Evolutionary conservation across 53 echinoderm and acorn worm species (phyloP).

Genomic region (Hippasteria phrygiana): DNA sequence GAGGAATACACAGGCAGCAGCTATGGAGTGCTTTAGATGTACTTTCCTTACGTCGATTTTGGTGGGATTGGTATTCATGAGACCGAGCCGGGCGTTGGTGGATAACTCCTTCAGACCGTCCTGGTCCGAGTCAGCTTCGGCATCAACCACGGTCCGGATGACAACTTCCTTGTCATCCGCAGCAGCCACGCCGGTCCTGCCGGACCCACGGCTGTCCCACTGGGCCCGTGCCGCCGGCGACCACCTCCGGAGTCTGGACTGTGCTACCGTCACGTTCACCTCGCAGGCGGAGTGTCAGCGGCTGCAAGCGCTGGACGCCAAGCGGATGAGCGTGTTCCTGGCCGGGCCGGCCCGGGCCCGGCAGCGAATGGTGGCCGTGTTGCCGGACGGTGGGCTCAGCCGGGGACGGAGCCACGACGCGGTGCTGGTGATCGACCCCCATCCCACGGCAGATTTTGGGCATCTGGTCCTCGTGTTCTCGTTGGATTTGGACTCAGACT

Average conservation of each 20-base stretch:
- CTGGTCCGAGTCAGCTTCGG: constrained; percentile 13
- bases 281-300: constrained; percentile 77
- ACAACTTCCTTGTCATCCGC: constrained; percentile 48
- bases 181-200: constrained; percentile 33
- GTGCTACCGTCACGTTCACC: constrained; percentile 75
- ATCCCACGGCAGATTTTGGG: constrained; percentile 87
- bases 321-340: constrained; percentile 87
- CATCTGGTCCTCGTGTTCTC: constrained; percentile 94
- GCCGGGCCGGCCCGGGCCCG: constrained; percentile 74
- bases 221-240: constrained; percentile 77
- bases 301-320: constrained; percentile 60
- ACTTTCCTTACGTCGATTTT: constrained; percentile 24
- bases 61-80: constrained; percentile 8
- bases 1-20: not conserved
- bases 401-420: constrained; percentile 88
- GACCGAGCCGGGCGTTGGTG: not conserved
- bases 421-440: constrained; percentile 87
- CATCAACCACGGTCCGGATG: constrained; percentile 58
- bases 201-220: constrained; percentile 69
- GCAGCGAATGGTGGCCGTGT: constrained; percentile 57
- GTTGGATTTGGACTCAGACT: constrained; percentile 76
- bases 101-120: constrained; percentile 56
- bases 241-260: constrained; percentile 79
- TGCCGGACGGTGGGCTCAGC: constrained; percentile 91
- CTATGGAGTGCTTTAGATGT: constrained; percentile 42